phyloP scores from a whole-genome alignment of 2,888 invertebrate species.

The Xestoiulus laeticollis region DNA sequence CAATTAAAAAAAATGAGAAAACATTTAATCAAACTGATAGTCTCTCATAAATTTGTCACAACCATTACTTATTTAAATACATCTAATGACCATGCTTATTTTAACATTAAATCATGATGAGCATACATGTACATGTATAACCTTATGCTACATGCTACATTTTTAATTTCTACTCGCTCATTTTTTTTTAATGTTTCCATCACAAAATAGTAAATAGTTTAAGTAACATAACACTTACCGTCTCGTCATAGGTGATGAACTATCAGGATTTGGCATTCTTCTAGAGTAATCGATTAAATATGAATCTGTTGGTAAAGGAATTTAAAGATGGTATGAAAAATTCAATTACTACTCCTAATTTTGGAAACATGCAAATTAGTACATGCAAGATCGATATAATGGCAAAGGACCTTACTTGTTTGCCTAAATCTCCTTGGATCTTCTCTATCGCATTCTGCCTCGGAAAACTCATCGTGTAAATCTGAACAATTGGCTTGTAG shows the following conservation, averaged over 20 bases:
- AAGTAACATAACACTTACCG: not conserved
- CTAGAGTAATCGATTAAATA: constrained; percentile 49
- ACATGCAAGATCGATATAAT: not conserved
- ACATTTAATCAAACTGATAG: not conserved
- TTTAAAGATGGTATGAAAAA: not conserved
- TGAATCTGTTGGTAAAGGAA: constrained; percentile 40
- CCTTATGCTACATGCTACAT: no score
- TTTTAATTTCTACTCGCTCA: no score
- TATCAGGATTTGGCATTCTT: constrained; percentile 16
- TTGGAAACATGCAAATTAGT: not conserved
- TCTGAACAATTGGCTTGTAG: constrained; percentile 31
- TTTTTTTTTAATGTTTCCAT: no score
- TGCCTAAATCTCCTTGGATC: constrained; percentile 44
- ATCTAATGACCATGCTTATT: not conserved
- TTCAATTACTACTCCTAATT: no score
- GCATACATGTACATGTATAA: no score
- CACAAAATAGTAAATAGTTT: constrained; percentile 1
- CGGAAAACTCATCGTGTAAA: constrained; percentile 32
- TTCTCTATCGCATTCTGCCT: constrained; percentile 49
- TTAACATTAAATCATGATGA: no score
- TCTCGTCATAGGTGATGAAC: constrained; percentile 34
- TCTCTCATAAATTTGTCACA: not conserved
- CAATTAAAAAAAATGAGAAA: not conserved
- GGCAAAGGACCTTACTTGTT: constrained; percentile 28
- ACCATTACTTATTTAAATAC: not conserved